Evolutionary conservation across 92 coral and sea anemone species (phyloP), one percentile per base, ranked within the genome.

Genomic region (Epizoanthus rinbou): DNA sequence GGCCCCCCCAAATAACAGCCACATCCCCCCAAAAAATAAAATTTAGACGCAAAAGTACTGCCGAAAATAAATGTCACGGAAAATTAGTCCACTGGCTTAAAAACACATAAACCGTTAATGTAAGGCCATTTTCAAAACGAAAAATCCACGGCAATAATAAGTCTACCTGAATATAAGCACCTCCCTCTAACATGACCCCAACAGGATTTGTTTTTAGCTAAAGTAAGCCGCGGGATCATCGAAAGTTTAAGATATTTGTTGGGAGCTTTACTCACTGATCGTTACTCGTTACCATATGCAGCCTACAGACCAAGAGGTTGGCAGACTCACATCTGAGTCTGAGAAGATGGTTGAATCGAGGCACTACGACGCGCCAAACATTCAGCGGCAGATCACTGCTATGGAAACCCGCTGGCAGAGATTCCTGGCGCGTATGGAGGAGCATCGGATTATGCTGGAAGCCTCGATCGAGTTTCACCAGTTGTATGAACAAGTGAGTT

Each of bases 381-480:
- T 93, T 43, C 89, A 89, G 82, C 87, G 90, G 50, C 95, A 93
- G 76, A 93, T 93, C 43, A 80, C 96, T 15, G 88, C 95, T 18
- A 94, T 95, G 92, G 98, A 95, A 81, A 87, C 85, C 13, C 88
- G 98, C 80, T 95, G 98, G 98, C 97, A 95, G 84, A 87, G 98
- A 80, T 95, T 95, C 88, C 69, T 95, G 76, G 83, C 95, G n/a
- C 88, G 95, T 47, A 90, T 95, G 85, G 98, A 95, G 62, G 98
- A 93, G 52, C 97, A 93, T 81, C 92, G 98, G 39, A 85, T 95
- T 31, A 88, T 95, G 92, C 84, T 95, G 80, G 98, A 95, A 64
- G 98, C 95, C 3, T 94, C 98, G 4, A 93, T 95, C 21, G 98
- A 95, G 64, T 95, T 84, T 64, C 94, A 95, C 71, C 98, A 95